Evolutionary conservation across 2,113 vertebrate genomes (phyloP), one percentile per base, ranked within the genome.

Genomic region (Myrmecophaga tridactyla): DNA sequence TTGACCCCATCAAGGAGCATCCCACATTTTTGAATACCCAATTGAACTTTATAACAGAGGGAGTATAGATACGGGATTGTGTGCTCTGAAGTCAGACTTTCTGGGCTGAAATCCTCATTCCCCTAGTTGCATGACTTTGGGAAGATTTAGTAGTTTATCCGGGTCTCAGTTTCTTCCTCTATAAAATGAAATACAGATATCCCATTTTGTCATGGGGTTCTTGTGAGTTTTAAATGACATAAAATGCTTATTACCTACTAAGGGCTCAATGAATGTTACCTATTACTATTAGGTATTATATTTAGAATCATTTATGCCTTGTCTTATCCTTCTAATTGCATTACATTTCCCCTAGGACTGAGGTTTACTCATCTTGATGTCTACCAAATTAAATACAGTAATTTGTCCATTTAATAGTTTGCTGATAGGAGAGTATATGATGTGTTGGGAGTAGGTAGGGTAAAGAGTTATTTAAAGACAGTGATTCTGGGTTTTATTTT

Each of bases 191-290:
- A 20, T n/a, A n/a, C 67, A 56, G 8, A 23, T 27, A 76, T 75
- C 23, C 2, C 69, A 41, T 27, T 95, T 15, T 81, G 53, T 48
- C 11, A 46, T 69, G 51, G 20, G 15, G 11, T 34, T n/a, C 10
- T 60, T 96, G 43, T 75, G 77, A 91, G 27, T 88, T 90, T 85
- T 43, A 86, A 89, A 78, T 89, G 41, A 2, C 18, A 51, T 94
- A 73, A 60, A 73, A 86, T 94, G 36, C n/a, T 63, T 93, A 75
- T 60, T 86, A 82, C n/a, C 27, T 86, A 65, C 21, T 67, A 85
- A 63, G 88, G 60, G 4, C 36, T 86, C 43, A 81, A 5, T 82
- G 56, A 60, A 43, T 86, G 3, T 36, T 86, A 41, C 48, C 13
- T 90, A 7, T 67, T 87, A 41, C 60, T 75, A 53, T 75, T 75